Conservation (phyloP, 2,888 invertebrate species). For the Tipula vernalis region DNA sequence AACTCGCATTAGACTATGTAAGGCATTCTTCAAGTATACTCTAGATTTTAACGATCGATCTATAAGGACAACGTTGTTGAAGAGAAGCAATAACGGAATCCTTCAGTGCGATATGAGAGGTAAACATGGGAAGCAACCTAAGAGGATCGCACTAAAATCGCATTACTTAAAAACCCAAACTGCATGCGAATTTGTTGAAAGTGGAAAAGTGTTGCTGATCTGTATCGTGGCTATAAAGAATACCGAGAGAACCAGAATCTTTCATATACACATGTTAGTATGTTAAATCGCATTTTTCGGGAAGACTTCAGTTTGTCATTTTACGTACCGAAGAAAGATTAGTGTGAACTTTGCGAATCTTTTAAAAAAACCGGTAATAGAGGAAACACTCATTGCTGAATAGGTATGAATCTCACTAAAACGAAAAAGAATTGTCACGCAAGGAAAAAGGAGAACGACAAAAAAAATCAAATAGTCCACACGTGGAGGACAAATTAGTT, state of each 20-base stretch:
- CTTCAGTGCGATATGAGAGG: constrained; percentile 17
- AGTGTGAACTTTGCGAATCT: not conserved
- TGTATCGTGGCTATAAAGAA: not conserved
- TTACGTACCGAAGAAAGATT: not conserved
- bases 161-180: constrained; percentile 21
- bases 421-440: too few species aligned
- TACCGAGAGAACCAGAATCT: not conserved
- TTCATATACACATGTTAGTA: not conserved
- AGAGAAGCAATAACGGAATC: constrained; percentile 12
- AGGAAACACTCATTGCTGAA: too few species aligned
- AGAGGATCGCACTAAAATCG: too few species aligned
- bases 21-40: constrained; percentile 17
- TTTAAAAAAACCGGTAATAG: too few species aligned
- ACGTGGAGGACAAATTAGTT: too few species aligned
- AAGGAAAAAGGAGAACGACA: too few species aligned
- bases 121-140: constrained; percentile 17
- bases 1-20: constrained; percentile 15
- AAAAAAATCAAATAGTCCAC: too few species aligned
- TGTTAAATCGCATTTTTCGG: not conserved
- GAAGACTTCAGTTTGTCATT: not conserved
- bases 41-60: constrained; percentile 16
- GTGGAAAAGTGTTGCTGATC: not conserved
- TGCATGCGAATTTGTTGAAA: not conserved
- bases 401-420: too few species aligned
- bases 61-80: not conserved